Base-by-base conservation (phyloP, 2,113 vertebrate species). In the Xenus cinereus region DNA sequence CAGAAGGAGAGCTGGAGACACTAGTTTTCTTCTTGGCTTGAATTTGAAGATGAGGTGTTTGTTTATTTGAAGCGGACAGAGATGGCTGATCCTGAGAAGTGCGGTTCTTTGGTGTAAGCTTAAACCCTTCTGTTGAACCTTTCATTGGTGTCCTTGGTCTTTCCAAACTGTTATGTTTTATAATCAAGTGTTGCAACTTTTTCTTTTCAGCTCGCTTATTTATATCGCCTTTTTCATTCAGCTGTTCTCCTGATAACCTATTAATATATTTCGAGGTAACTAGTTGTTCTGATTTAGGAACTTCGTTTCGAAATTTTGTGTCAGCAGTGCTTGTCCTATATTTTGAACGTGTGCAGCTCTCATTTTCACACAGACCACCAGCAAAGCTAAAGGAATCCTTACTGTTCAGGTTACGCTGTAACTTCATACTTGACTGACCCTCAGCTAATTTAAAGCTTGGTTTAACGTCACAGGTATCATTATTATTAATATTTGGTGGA, bases 141-240 rank as follows among this genome's bases (percentile, higher is more conserved):
- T 96, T 98, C 3, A 12, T 35, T 37, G 97, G 93, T 3, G 97
- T 94, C 73, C 93, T 98, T 69, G 92, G 91, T 63, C 92, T 98
- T 57, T 98, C 98, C 13, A 98, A 75, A 89, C 67, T 83, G 37
- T 88, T 90, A 32, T 68, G 94, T 87, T 98, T 98, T 39, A 43
- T 35, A 15, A 53, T 14, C 7, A 73, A 72, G 4, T 63, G 79
- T 91, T 96, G 98, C 3, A 82, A 45, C 7, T 20, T 35, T 43
- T 97, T 97, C 82, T 94, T 98, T 27, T 39, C 96, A 14, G 90
- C 43, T 64, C 97, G 17, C 5, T 91, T 98, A 84, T 96, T 97
- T n/a, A 97, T 87, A 35, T 89, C 87, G 5, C 95, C 96, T 77
- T 98, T 98, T 51, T 96, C 96, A 6, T 93, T 95, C 46, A 94